Percentiles rank a stretch among this genome's conserved stretches.
These are phyloP conservation scores for Coenonympha arcania DNA, from an alignment of 2,888 invertebrate genomes.

Conservation along the genomic window DNA sequence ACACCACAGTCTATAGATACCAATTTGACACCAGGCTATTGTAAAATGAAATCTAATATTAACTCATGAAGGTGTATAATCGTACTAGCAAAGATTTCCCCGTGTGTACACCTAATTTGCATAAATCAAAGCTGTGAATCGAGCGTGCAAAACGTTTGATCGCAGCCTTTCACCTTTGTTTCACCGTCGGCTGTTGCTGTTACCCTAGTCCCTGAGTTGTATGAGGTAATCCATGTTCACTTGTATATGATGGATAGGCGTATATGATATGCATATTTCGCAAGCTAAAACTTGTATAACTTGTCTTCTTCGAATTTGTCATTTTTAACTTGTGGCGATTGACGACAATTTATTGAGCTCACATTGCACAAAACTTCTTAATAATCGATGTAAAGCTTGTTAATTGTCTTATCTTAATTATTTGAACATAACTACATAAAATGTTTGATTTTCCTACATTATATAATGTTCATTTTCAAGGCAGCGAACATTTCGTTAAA, in stretches of 20 bases:
- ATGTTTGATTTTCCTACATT: too few species aligned
- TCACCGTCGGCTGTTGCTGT: slow-evolving; percentile 6
- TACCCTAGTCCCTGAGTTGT: slow-evolving; percentile 8
- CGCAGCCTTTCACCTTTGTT: slow-evolving; percentile 22
- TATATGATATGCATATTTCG: neutral
- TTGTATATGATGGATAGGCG: too few species aligned
- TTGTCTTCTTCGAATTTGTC: neutral
- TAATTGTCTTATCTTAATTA: too few species aligned
- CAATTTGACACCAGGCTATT: neutral
- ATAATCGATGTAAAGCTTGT: too few species aligned
- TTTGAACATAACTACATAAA: too few species aligned
- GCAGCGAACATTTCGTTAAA: too few species aligned
- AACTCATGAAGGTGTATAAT: neutral
- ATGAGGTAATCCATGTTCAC: neutral
- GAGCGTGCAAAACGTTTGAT: slow-evolving; percentile 24
- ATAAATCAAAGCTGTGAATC: slow-evolving; percentile 22
- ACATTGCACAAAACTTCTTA: too few species aligned
- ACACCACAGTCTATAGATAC: slow-evolving; percentile 1
- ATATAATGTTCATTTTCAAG: too few species aligned
- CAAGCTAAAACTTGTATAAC: neutral
- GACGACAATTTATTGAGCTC: too few species aligned
- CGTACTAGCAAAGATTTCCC: neutral
- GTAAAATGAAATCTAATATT: neutral
- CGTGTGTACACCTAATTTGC: slow-evolving; percentile 16
- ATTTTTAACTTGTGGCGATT: too few species aligned